Evolutionary conservation across 2,113 vertebrate genomes (phyloP), one percentile per base, ranked within the genome.

Genomic region (Cinclus cinclus): DNA sequence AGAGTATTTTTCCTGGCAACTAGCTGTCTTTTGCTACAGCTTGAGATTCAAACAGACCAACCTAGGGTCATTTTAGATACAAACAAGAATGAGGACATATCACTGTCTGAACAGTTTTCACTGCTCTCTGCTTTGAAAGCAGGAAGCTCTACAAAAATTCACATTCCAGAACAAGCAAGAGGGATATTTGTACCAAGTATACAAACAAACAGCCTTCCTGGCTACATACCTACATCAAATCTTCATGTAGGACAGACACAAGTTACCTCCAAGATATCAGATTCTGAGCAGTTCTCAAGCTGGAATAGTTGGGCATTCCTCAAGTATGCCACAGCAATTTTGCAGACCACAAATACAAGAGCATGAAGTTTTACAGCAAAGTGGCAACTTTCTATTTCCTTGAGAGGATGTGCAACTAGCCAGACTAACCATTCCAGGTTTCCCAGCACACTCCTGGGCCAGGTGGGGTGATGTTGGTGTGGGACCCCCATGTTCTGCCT

Each of bases 1-100:
- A 59, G 30, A 77, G 46, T 62, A 58, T 74, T 95, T 25, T 89
- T 93, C 71, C 89, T 93, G 73, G 79, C 75, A 94, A 70, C n/a
- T 9, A 88, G n/a, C 27, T 92, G 30, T 14, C 90, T 47, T 92
- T 77, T 77, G 71, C 83, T 73, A 23, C 30, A 86, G 60, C 50
- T 75, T 64, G 47, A 93, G 50, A 76, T 64, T 76, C 53, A 85
- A 90, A 75, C 33, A 80, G 82, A n/a, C 21, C 37, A 85, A 41
- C 49, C 64, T 37, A 42, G 13, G 44, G 76, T 86, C 58, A 76
- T 42, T 59, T 73, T 50, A 74, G 47, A 64, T 74, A 70, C 21
- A 81, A 87, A 91, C 3, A 3, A 78, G 41, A 22, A 63, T 42
- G 28, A 88, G 73, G 63, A 88, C 3, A 1, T 27, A 89, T 50